Base-by-base conservation (phyloP, 2,113 vertebrate species). In the Columbina picui region DNA sequence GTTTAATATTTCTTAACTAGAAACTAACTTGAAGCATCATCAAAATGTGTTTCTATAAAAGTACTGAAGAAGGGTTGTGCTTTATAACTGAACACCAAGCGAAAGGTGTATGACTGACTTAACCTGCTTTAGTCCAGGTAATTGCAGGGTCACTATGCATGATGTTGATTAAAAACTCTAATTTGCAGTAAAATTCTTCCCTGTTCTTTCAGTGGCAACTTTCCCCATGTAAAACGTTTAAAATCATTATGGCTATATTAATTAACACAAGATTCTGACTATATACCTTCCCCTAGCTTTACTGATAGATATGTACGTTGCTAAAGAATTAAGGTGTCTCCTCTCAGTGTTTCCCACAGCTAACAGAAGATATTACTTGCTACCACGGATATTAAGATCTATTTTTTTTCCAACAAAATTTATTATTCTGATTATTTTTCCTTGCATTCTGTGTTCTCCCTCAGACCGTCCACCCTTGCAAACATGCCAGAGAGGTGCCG, bases 261-360 rank as follows among this genome's bases (percentile, higher is more conserved):
- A 74, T 61, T 27, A 67, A 84, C 20, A 22, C 1, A 2, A 74
- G n/a, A 74, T 84, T 49, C 32, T 32, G 39, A 10, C 47, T 47
- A 17, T 6, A 50, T 22, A n/a, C n/a, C 17, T 81, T 81, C 17
- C 25, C 43, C 17, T 36, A 19, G 30, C 30, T 87, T 50, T 83
- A 73, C 32, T 32, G 50, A 53, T 45, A 36, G 65, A 85, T 43
- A 29, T 0, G 0, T 2, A 11, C 3, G 3, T 6, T 50, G 50
- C 43, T 81, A 4, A 59, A 65, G 29, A 84, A 81, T 43, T 49
- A 12, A 23, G 9, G 12, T 49, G 27, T 49, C 49, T 67, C 27
- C 17, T 30, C 27, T 75, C 18, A 50, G 4, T 20, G n/a, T 60
- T 64, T 30, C 27, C 32, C 12, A 14, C 32, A 80, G 49, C 56